A percentile compares a stretch with the other conserved stretches of the same genome.
Conservation (phyloP, 2,113 vertebrate genomes). For the Dascyllus trimaculatus region DNA sequence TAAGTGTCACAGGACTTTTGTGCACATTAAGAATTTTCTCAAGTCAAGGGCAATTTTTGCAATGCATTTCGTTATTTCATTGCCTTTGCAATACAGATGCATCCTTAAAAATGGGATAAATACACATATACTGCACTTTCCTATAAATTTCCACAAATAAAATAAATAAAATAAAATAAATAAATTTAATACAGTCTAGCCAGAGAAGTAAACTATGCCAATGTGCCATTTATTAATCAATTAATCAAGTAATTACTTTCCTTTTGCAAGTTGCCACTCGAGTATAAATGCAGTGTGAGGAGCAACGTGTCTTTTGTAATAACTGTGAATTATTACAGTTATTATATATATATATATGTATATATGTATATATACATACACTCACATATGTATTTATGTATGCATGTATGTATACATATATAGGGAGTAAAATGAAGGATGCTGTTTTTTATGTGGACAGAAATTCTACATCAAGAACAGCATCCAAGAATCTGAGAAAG, state of each 20-base stretch:
- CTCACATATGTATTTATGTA: too few relatives aligned
- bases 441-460: too few relatives aligned
- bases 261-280: slow-evolving; percentile 17
- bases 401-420: too few relatives aligned
- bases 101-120: background rate
- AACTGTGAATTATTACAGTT: too few relatives aligned
- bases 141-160: too few relatives aligned
- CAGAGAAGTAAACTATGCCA: slow-evolving; percentile 12
- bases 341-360: too few relatives aligned
- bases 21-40: background rate
- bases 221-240: background rate
- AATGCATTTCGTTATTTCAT: slow-evolving; percentile 2
- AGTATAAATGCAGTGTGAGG: background rate
- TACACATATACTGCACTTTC: background rate
- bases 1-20: slow-evolving; percentile 18
- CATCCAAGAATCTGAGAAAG: background rate
- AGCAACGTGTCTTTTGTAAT: too few relatives aligned
- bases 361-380: too few relatives aligned
- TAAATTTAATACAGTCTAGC: slow-evolving; percentile 7
- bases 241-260: background rate
- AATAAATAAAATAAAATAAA: too few relatives aligned
- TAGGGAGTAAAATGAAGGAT: too few relatives aligned
- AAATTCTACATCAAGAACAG: background rate
- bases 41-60: slow-evolving; percentile 2
- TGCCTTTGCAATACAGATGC: background rate